Percentiles rank a stretch among this genome's conserved stretches.
Conservation (phyloP, 2,797 vertebrate genomes). For the Microchirus variegatus region DNA sequence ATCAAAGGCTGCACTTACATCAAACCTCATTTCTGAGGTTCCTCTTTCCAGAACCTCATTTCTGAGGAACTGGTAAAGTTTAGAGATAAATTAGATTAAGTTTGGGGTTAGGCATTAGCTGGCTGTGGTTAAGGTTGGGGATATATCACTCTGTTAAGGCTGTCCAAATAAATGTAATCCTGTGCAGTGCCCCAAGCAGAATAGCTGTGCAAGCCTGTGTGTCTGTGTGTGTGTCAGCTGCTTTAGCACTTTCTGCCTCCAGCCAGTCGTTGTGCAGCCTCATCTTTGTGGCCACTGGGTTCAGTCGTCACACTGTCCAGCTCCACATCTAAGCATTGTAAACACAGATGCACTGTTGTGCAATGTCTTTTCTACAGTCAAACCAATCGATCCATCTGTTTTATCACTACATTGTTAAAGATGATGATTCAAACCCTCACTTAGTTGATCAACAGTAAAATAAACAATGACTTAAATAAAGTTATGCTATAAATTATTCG, state of each 20-base stretch:
- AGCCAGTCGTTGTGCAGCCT: constrained; percentile 29
- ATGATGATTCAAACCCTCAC: neutral
- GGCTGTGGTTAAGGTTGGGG: too few species aligned
- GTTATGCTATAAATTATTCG: too few species aligned
- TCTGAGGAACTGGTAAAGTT: too few species aligned
- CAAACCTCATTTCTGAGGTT: too few species aligned
- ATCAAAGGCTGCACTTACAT: too few species aligned
- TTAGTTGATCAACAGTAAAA: neutral
- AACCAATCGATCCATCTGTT: neutral
- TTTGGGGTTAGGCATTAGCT: too few species aligned
- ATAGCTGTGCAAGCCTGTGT: neutral
- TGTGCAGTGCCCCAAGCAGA: too few species aligned
- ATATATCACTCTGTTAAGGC: too few species aligned
- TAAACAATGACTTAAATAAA: too few species aligned
- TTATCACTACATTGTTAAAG: neutral
- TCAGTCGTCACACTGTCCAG: constrained; percentile 28
- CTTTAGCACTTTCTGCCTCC: constrained; percentile 10
- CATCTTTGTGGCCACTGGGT: constrained; percentile 43
- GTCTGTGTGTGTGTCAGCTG: constrained; percentile 31
- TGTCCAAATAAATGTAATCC: too few species aligned
- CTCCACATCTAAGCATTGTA: constrained; percentile 14
- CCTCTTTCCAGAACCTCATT: too few species aligned
- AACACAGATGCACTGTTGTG: neutral
- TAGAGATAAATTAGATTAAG: too few species aligned
- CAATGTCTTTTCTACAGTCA: neutral